Evolutionary conservation across 2,113 vertebrate species (phyloP).

Genomic region (Plecturocebus donacophilus): DNA sequence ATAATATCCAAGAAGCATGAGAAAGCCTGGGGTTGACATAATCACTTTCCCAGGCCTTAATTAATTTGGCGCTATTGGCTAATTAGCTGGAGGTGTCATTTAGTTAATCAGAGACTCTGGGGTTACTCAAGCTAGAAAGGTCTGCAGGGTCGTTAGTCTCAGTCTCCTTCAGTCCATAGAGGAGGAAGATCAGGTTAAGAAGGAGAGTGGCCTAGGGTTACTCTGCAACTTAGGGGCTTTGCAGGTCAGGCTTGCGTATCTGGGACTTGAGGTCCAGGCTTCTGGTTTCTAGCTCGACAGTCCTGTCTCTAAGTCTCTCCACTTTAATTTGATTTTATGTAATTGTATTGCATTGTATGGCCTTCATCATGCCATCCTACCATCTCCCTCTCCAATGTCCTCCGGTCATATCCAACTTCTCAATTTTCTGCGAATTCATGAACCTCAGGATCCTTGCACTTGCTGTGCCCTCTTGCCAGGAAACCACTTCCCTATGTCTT

Average conservation of each 20-base stretch:
- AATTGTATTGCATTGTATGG: no score
- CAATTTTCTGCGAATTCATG: not conserved
- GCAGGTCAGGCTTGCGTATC: no score
- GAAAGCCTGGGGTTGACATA: not conserved
- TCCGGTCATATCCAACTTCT: not conserved
- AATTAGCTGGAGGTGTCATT: not conserved
- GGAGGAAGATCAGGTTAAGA: not conserved
- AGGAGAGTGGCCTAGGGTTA: no score
- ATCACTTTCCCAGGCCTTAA: slow-evolving; percentile 61
- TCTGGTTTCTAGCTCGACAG: not conserved
- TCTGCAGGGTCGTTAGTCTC: not conserved
- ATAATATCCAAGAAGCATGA: slow-evolving; percentile 41
- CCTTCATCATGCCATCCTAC: not conserved
- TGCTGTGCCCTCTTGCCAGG: not conserved
- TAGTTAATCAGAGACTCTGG: not conserved
- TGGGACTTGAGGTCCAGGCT: not conserved
- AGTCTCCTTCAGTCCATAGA: not conserved
- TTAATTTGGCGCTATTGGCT: slow-evolving; percentile 40
- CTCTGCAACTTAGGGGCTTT: no score
- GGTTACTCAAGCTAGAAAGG: not conserved
- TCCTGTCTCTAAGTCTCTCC: not conserved
- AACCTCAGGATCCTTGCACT: not conserved
- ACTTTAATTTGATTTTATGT: no score
- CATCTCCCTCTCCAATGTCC: no score
- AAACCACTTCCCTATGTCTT: not conserved